A percentile compares a stretch with the other conserved stretches of the same genome.
Evolutionary conservation across 2,113 vertebrate genomes (phyloP).

Genomic region (Psettodes erumei): DNA sequence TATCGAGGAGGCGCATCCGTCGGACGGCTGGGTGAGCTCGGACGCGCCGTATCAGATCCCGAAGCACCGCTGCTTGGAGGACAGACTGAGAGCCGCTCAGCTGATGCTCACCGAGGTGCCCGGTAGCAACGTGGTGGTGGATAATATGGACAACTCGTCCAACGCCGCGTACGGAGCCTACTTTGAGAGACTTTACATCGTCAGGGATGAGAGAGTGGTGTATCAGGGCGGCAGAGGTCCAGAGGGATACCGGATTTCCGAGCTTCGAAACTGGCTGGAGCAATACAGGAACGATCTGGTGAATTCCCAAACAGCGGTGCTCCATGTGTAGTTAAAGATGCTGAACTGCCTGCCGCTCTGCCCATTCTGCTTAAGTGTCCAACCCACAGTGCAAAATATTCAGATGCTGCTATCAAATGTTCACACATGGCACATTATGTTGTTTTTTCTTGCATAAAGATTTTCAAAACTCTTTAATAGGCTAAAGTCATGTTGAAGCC

Average conservation of each 20-base stretch:
- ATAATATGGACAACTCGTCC: constrained; percentile 97
- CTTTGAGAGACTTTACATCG: constrained; percentile 96
- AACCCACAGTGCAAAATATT: constrained; percentile 53
- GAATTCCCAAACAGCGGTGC: constrained; percentile 79
- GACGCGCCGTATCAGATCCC: constrained; percentile 96
- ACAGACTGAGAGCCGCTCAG: constrained; percentile 91
- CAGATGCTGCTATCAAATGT: constrained; percentile 76
- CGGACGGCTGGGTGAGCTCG: constrained; percentile 98
- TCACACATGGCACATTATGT: constrained; percentile 55
- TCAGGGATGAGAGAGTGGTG: constrained; percentile 90
- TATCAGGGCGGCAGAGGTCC: constrained; percentile 97
- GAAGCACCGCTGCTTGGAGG: constrained; percentile 94
- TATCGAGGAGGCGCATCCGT: constrained; percentile 98
- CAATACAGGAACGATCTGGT: constrained; percentile 86
- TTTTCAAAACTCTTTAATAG: constrained; percentile 44
- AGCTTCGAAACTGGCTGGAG: constrained; percentile 94
- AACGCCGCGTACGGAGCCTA: constrained; percentile 98
- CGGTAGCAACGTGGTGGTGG: constrained; percentile 90
- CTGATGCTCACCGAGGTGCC: constrained; percentile 89
- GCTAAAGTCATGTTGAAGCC: constrained; percentile 46
- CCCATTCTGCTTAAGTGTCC: constrained; percentile 51
- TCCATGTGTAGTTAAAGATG: constrained; percentile 84
- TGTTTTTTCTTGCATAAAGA: constrained; percentile 29
- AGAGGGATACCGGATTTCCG: constrained; percentile 95
- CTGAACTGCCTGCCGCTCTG: constrained; percentile 31